These are phyloP conservation scores for Leucoma salicis DNA, from an alignment of 2,888 invertebrate species.

Conservation along the genomic window DNA sequence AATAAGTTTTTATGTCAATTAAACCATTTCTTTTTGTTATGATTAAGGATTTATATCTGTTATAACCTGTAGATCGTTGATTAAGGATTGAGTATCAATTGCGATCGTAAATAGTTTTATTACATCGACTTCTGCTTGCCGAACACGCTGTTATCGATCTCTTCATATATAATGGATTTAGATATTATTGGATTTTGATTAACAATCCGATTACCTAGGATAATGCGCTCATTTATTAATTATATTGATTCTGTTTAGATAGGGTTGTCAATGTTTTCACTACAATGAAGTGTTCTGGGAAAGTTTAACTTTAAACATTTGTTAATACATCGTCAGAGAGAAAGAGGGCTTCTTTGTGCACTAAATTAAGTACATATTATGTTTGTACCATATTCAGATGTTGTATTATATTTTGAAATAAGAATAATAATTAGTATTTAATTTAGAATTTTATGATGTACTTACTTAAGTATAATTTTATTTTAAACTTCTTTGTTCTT, in stretches of 20 bases:
- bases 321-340: too few species aligned
- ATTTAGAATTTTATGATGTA: too few species aligned
- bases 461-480: too few species aligned
- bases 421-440: too few species aligned
- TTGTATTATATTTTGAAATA: too few species aligned
- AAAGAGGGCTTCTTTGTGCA: too few species aligned
- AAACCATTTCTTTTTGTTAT: neutral
- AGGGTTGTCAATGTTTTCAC: neutral
- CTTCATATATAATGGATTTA: neutral
- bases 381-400: too few species aligned
- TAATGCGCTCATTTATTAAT: constrained; percentile 1
- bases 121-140: neutral
- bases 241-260: neutral
- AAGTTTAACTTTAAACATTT: too few species aligned
- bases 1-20: neutral
- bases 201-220: neutral
- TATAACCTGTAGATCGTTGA: neutral
- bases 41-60: neutral
- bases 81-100: neutral
- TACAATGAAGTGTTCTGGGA: too few species aligned
- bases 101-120: neutral
- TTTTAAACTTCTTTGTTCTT: too few species aligned
- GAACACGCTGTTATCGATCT: neutral
- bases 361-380: too few species aligned
- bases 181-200: constrained; percentile 5